Evolutionary conservation across 2,797 vertebrate species (phyloP), one percentile per base, ranked within the genome.

Genomic region (Macroramphosus scolopax): DNA sequence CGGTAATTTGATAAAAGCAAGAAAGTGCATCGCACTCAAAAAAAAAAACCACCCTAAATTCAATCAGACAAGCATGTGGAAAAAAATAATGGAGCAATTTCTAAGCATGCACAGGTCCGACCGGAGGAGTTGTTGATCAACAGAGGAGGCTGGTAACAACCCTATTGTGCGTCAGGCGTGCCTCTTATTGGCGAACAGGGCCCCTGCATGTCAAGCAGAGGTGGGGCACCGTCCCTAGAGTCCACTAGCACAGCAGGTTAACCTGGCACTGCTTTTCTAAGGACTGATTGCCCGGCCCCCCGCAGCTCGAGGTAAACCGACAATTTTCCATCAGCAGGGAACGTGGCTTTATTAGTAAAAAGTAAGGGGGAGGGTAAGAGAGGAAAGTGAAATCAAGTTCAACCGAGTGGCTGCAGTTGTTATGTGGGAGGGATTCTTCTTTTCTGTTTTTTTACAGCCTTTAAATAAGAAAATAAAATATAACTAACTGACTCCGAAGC

Each of bases 201-300:
- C 77, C 80, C 68, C 85, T 88, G 90, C 89, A 93, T 91, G 89
- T 90, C 87, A 92, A 89, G 88, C 86, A 89, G 89, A 87, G 88
- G 89, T 91, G 78, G 85, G 87, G 89, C 83, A 88, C 72, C 67
- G 74, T 94, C 92, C 90, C 89, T 74, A 76, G 92, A 92, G 93
- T 85, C 92, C 89, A 87, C 91, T 90, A 89, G 90, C 92, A 91
- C 92, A 94, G 94, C 90, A 89, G 91, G 93, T 93, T 93, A 91
- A 94, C 90, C 89, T 87, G 89, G 87, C 91, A 91, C 90, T 91
- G 92, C 93, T 93, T 91, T 93, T 95, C 92, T 93, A 91, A 95
- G 88, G 89, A 88, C 70, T 86, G 92, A 92, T 93, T 90, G 92
- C 90, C 86, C 87, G 89, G 77, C 88, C 85, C 87, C 92, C 90